Evolutionary conservation across 2,888 invertebrate genomes (phyloP).

Genomic region (Drymonia ruficornis): DNA sequence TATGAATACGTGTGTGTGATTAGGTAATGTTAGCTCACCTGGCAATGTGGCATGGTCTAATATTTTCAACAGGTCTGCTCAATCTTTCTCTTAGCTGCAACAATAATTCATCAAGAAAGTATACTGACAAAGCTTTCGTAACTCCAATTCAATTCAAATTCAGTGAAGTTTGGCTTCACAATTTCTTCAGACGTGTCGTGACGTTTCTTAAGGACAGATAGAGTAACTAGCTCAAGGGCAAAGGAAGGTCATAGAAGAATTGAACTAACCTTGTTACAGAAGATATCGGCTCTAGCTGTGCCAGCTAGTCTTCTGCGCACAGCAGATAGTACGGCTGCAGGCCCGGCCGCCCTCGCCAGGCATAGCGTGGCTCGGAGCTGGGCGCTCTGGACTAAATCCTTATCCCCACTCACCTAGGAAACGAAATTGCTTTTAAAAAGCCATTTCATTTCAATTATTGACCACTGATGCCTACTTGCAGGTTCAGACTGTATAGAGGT

Average conservation of each 20-base stretch:
- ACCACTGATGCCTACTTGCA: too few species aligned
- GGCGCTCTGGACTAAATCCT: constrained; percentile 59
- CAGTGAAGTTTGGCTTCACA: too few species aligned
- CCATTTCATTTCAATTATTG: too few species aligned
- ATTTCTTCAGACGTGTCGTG: too few species aligned
- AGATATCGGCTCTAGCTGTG: constrained; percentile 83
- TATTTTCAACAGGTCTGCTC: constrained; percentile 70
- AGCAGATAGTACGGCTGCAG: constrained; percentile 87
- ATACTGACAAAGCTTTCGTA: too few species aligned
- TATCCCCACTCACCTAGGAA: constrained; percentile 62
- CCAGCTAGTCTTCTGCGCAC: constrained; percentile 84
- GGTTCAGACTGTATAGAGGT: too few species aligned
- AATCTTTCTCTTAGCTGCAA: constrained; percentile 71
- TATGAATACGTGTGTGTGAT: too few species aligned
- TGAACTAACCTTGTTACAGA: constrained; percentile 58
- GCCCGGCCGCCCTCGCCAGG: constrained; percentile 90
- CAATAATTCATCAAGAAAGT: constrained; percentile 9
- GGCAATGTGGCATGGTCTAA: constrained; percentile 54
- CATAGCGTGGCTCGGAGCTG: constrained; percentile 83
- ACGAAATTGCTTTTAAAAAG: background rate
- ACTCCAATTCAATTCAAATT: too few species aligned
- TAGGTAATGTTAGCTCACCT: constrained; percentile 49
- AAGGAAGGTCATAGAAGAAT: background rate
- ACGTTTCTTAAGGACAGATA: too few species aligned
- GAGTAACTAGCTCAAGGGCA: too few species aligned